A percentile compares a stretch with the other conserved stretches of the same genome.
phyloP scores from a whole-genome alignment of 2,113 vertebrate species.

The Leptobrachium ailaonicum region DNA sequence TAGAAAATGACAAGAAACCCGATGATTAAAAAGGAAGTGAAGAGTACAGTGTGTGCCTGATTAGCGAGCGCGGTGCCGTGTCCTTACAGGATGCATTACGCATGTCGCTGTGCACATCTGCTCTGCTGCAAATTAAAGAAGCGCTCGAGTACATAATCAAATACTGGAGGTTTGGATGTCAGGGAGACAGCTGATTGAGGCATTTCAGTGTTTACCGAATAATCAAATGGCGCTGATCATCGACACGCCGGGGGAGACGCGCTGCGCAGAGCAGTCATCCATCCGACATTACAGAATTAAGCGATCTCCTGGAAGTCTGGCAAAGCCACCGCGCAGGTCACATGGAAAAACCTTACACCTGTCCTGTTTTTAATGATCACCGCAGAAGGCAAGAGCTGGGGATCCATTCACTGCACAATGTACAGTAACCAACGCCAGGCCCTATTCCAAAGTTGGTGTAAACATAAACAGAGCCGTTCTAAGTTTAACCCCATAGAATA shows the following conservation, averaged over 20 bases:
- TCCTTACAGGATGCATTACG: conserved; percentile 14
- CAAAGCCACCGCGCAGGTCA: no score
- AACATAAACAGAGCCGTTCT: no score
- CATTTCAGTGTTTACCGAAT: conserved; percentile 9
- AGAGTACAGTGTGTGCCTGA: neutral
- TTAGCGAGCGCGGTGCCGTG: conserved; percentile 5
- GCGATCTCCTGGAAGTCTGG: no score
- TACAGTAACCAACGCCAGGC: no score
- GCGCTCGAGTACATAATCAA: conserved; percentile 22
- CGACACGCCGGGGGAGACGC: neutral
- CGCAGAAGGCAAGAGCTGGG: no score
- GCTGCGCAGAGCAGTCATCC: neutral
- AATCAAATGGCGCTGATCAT: neutral
- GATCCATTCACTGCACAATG: no score
- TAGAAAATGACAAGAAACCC: neutral
- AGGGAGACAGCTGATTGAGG: conserved; percentile 14
- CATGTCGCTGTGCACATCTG: conserved; percentile 20
- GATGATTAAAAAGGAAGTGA: conserved; percentile 22
- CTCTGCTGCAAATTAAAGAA: conserved; percentile 1
- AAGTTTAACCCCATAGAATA: no score
- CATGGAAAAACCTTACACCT: no score
- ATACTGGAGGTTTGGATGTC: conserved; percentile 18
- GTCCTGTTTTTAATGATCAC: no score
- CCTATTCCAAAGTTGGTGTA: no score
- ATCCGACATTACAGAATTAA: neutral